Conservation (phyloP, 2,113 vertebrate genomes). For the Hemibagrus wyckioides region DNA sequence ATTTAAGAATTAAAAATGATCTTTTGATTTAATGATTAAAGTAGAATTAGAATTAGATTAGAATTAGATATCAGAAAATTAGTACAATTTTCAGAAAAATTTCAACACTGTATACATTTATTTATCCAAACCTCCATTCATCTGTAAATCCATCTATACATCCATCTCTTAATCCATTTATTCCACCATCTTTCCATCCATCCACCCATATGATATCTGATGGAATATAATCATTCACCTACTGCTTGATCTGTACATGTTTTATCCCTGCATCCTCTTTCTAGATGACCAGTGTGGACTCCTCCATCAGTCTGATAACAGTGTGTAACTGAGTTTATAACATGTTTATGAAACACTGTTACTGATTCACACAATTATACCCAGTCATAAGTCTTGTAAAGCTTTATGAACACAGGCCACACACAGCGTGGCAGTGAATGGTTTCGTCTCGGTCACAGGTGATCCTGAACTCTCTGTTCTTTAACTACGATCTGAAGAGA, state of each 20-base stretch:
- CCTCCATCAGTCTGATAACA: not conserved
- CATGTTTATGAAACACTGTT: not conserved
- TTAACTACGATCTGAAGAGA: slow-evolving; percentile 84
- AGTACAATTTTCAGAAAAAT: too few relatives aligned
- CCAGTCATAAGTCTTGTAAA: not conserved
- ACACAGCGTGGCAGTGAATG: not conserved
- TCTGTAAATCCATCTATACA: too few relatives aligned
- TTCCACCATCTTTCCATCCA: too few relatives aligned
- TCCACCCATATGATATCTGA: not conserved
- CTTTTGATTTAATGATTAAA: too few relatives aligned
- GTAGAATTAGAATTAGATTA: too few relatives aligned
- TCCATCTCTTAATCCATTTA: not conserved
- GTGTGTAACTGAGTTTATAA: not conserved
- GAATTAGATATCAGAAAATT: too few relatives aligned
- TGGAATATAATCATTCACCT: not conserved
- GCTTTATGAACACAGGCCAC: not conserved
- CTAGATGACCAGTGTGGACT: not conserved
- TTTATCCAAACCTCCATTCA: too few relatives aligned
- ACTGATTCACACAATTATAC: not conserved
- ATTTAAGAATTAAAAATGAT: too few relatives aligned
- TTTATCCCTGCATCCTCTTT: not conserved
- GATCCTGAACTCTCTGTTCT: slow-evolving; percentile 88
- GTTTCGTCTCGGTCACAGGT: slow-evolving; percentile 68
- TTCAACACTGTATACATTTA: too few relatives aligned
- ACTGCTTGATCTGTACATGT: not conserved